Base-by-base conservation (phyloP, 2,113 vertebrate species). In the Eidolon helvum region DNA sequence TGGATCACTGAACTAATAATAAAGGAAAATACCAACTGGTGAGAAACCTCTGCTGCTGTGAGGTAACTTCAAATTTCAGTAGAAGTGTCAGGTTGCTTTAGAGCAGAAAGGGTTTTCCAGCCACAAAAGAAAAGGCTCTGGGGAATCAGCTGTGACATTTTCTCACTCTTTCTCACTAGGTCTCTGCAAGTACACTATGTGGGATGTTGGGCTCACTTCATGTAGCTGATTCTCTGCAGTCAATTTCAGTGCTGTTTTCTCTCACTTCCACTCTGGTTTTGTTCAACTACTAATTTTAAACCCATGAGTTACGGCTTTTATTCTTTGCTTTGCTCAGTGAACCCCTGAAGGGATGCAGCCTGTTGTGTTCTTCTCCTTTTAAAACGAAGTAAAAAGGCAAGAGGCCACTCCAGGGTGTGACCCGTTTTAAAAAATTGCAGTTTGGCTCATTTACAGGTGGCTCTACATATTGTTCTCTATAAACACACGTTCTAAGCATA, bases 221-320 rank as follows among this genome's bases (percentile, higher is more conserved):
- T 2, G 11, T 4, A 28, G 85, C 77, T 35, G 21, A 30, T 28
- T 50, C 66, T 68, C 66, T 79, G 89, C 55, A 40, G 75, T 85
- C 91, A 63, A 40, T 15, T 63, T 68, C 45, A 63, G 45, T 2
- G 3, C 61, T 0, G 3, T 63, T 85, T 61, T 88, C 66, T 93
- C 86, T 94, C 66, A 33, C 74, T 93, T 83, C 71, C 68, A 43
- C 55, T 91, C 55, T 16, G 26, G 40, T 38, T 95, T 95, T 38
- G 72, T 18, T 57, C 57, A 82, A 14, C 66, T 72, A 57, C 35
- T 88, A 53, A 69, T 57, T 91, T 86, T 82, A 35, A 50, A 68
- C 26, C 88, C 80, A 35, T 83, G 88, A 94, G 93, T 95, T 83
- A 93, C 74, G 68, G 35, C n/a, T 69, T 97, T 95, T 94, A 78